Conservation (phyloP, 2,888 invertebrate genomes). For the Cheiracanthium punctorium region DNA sequence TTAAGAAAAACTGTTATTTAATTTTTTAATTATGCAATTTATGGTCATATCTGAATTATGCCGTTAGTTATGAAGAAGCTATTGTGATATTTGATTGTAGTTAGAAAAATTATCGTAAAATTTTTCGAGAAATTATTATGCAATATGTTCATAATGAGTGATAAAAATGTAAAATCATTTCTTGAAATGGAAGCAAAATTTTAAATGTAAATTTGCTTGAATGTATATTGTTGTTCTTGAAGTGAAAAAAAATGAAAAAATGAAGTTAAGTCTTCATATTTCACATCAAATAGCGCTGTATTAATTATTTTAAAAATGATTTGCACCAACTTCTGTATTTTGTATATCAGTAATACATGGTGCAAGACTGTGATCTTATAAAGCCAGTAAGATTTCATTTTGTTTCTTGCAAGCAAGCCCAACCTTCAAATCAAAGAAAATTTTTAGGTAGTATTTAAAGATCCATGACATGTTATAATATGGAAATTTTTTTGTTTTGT, state of each 20-base stretch:
- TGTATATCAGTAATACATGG: slow-evolving; percentile 58
- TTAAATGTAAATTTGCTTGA: slow-evolving; percentile 28
- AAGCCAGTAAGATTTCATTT: slow-evolving; percentile 60
- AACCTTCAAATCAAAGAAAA: slow-evolving; percentile 39
- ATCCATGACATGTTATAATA: neutral
- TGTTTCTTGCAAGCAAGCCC: slow-evolving; percentile 47
- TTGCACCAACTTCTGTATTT: slow-evolving; percentile 63
- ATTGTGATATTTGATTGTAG: slow-evolving; percentile 28
- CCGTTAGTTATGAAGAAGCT: slow-evolving; percentile 15
- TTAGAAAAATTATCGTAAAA: slow-evolving; percentile 17
- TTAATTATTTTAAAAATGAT: slow-evolving; percentile 55
- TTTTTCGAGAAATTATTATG: neutral
- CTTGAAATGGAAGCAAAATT: neutral
- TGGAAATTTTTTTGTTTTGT: no score
- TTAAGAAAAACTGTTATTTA: slow-evolving; percentile 6
- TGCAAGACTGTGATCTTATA: slow-evolving; percentile 67
- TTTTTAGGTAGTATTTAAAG: neutral
- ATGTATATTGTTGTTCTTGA: slow-evolving; percentile 26
- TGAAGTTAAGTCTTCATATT: slow-evolving; percentile 34
- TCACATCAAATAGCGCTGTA: slow-evolving; percentile 34
- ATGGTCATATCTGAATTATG: slow-evolving; percentile 28
- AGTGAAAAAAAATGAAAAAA: slow-evolving; percentile 31
- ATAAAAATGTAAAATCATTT: neutral
- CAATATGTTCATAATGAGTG: slow-evolving; percentile 21
- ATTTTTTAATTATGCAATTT: slow-evolving; percentile 7